Evolutionary conservation across 2,888 invertebrate species (phyloP), one percentile per base, ranked within the genome.

Genomic region (Lithophane ornitopus): DNA sequence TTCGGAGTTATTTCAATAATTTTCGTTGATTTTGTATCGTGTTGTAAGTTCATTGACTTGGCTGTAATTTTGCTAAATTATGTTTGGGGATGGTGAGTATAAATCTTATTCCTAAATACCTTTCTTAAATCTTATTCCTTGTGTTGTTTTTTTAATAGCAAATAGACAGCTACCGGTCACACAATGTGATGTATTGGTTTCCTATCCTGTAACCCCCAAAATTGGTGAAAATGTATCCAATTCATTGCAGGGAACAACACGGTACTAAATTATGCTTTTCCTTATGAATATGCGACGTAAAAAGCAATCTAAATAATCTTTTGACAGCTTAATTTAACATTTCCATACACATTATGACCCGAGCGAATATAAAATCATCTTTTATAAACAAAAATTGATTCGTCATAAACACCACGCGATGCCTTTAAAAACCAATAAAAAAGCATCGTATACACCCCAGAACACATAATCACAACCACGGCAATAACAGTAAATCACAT

Each of bases 391-490:
- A 73, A 81, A 81, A 86, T 85, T 84, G 83, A 86, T 84, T 86
- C 68, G 75, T 78, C 86, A 83, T 86, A 85, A 86, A 86, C 81
- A 84, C 69, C 63, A 68, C 44, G 62, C 68, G 76, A 85, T 78
- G 71, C 87, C 89, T 90, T 92, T 91, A 90, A 91, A 90, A 87
- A 85, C 82, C 87, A 85, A 92, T 92, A 92, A 92, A 92, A 92
- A 92, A 89, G 86, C 89, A 90, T 90, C 88, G 78, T 81, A 76
- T 76, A 82, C 89, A 89, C 87, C 88, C 88, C 86, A 82, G 85
- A 87, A 90, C 82, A 85, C 84, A 83, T 80, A 89, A 87, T 85
- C 90, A 87, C 69, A 90, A 91, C 91, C 87, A 78, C 79, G 81
- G 86, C 86, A 86, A 92, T 90, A 92, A 91, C 89, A 90, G 79